These are phyloP conservation scores for Myoxocephalus aenaeus DNA, from an alignment of 2,797 vertebrate species.

Conservation along the genomic window DNA sequence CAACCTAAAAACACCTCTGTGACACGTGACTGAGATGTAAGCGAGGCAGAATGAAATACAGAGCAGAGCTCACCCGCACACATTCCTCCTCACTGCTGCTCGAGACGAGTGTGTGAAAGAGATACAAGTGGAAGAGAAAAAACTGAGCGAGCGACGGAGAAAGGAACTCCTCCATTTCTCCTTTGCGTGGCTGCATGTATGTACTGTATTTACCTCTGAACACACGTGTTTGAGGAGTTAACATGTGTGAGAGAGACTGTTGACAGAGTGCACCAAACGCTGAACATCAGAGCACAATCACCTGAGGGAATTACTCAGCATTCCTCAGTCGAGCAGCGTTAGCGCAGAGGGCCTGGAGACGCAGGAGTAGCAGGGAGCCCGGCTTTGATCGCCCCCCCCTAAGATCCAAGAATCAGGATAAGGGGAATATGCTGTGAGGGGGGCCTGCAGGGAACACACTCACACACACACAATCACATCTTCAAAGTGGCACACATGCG, in stretches of 20 bases:
- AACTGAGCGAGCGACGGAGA: not conserved
- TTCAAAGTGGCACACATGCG: constrained; percentile 42
- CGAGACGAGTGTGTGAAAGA: not conserved
- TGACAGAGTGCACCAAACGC: constrained; percentile 25
- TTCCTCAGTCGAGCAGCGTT: constrained; percentile 48
- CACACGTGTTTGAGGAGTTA: not conserved
- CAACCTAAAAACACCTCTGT: constrained; percentile 35
- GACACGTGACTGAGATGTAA: constrained; percentile 47
- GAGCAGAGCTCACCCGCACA: constrained; percentile 5
- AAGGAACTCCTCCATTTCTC: not conserved
- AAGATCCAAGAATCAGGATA: constrained; percentile 43
- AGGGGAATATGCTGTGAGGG: constrained; percentile 46
- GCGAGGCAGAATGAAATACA: constrained; percentile 3
- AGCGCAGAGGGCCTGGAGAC: constrained; percentile 44
- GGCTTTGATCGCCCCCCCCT: constrained; percentile 63
- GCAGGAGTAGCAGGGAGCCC: constrained; percentile 30
- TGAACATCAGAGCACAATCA: constrained; percentile 57
- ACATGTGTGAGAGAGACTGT: constrained; percentile 19
- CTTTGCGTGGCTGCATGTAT: not conserved
- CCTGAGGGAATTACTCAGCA: constrained; percentile 71
- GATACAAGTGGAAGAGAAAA: not conserved
- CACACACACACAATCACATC: constrained; percentile 23
- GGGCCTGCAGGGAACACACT: constrained; percentile 36
- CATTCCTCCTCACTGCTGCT: not conserved
- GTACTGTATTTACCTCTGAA: constrained; percentile 12